Conservation (phyloP, 1,140 invertebrate genomes). For the Drosophila murphyi region DNA sequence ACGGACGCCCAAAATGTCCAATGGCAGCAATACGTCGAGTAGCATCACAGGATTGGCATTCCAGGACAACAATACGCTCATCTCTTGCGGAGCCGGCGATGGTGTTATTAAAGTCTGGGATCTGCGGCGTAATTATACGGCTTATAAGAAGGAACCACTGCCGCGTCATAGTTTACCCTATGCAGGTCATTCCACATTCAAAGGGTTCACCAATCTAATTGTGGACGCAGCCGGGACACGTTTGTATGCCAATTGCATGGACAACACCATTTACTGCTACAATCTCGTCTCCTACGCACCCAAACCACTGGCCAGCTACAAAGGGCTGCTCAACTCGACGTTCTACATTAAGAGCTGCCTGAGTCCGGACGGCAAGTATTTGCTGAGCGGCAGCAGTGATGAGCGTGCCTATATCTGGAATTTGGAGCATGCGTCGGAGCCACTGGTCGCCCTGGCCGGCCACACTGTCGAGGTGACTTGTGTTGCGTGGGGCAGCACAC, state of each 20-base stretch:
- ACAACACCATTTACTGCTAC: constrained; percentile 93
- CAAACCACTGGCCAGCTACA: constrained; percentile 87
- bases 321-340: constrained; percentile 90
- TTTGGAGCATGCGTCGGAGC: constrained; percentile 87
- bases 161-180: constrained; percentile 90
- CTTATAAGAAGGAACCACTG: constrained; percentile 88
- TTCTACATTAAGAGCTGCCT: constrained; percentile 94
- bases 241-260: constrained; percentile 94
- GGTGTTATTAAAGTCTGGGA: constrained; percentile 95
- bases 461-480: constrained; percentile 93
- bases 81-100: constrained; percentile 93
- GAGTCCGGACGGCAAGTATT: constrained; percentile 91
- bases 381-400: constrained; percentile 94
- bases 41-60: constrained; percentile 93
- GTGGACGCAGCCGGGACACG: constrained; percentile 88
- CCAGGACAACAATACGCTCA: constrained; percentile 88
- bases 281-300: constrained; percentile 90
- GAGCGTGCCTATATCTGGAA: constrained; percentile 94
- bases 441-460: constrained; percentile 89
- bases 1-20: constrained; percentile 75
- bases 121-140: constrained; percentile 91
- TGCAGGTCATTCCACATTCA: constrained; percentile 87
- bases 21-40: constrained; percentile 79
- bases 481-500: constrained; percentile 89
- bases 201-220: constrained; percentile 92